A percentile compares a stretch with the other conserved stretches of the same genome.
phyloP scores from a whole-genome alignment of 2,113 vertebrate genomes.

The Cavia porcellus region DNA sequence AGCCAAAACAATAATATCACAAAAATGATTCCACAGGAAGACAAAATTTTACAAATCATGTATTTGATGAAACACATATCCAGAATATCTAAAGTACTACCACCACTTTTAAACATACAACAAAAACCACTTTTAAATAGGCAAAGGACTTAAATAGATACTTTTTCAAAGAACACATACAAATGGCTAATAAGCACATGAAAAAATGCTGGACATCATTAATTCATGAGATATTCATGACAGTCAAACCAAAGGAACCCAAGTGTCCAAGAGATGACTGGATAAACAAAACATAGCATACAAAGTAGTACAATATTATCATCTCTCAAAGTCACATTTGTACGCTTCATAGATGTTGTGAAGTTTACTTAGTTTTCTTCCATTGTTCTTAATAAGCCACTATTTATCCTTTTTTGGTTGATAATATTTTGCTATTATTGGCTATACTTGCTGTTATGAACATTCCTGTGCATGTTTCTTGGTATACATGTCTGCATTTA shows the following conservation, averaged over 20 bases:
- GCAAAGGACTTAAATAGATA: not conserved
- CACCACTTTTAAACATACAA: not conserved
- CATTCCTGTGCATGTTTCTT: not conserved
- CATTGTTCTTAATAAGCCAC: not conserved
- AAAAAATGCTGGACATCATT: not conserved
- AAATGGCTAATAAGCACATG: not conserved
- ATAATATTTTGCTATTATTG: not conserved
- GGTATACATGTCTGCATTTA: not conserved
- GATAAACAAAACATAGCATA: not conserved
- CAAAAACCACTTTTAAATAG: not conserved
- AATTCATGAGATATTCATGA: not conserved
- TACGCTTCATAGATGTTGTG: not conserved
- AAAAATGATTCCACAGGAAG: slow-evolving; percentile 35
- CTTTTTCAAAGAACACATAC: not conserved
- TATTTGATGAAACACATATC: not conserved
- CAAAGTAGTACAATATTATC: not conserved
- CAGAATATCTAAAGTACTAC: slow-evolving; percentile 24
- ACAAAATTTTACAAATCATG: slow-evolving; percentile 13
- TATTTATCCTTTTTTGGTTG: not conserved
- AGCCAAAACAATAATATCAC: slow-evolving; percentile 13
- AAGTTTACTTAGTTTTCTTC: slow-evolving; percentile 26
- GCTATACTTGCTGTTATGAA: not conserved
- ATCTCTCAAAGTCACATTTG: not conserved
- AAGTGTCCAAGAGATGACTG: not conserved
- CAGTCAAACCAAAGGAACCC: not conserved